Conservation (phyloP, 1,140 invertebrate species). For the Sinella curviseta region DNA sequence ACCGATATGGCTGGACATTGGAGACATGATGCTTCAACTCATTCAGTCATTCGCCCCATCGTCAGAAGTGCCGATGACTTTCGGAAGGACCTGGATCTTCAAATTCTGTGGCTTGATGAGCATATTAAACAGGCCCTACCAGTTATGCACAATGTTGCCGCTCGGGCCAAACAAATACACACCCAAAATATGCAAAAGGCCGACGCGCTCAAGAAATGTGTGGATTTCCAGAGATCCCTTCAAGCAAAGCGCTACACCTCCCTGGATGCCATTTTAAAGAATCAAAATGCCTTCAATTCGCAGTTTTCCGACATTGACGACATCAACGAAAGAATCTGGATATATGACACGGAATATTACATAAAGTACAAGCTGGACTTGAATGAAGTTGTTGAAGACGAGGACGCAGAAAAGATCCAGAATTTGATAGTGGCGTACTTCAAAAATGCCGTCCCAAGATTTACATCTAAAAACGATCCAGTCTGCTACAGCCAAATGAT, state of each 20-base stretch:
- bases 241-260: neutral
- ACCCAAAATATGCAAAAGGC: neutral
- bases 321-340: neutral
- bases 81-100: neutral
- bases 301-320: neutral
- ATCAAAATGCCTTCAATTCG: neutral
- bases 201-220: neutral
- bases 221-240: neutral
- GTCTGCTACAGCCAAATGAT: neutral
- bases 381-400: neutral
- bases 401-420: neutral
- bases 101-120: neutral
- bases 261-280: neutral
- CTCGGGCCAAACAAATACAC: neutral
- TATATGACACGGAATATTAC: neutral
- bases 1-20: neutral
- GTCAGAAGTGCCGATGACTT: neutral
- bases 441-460: neutral
- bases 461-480: neutral
- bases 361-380: too few species aligned
- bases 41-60: neutral
- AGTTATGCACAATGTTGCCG: neutral
- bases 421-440: neutral
- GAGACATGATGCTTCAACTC: neutral
- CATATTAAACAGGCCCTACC: neutral